Evolutionary conservation across 37 sponge, comb jelly and placozoan species (phyloP).

Genomic region (Axinella damicornis): DNA sequence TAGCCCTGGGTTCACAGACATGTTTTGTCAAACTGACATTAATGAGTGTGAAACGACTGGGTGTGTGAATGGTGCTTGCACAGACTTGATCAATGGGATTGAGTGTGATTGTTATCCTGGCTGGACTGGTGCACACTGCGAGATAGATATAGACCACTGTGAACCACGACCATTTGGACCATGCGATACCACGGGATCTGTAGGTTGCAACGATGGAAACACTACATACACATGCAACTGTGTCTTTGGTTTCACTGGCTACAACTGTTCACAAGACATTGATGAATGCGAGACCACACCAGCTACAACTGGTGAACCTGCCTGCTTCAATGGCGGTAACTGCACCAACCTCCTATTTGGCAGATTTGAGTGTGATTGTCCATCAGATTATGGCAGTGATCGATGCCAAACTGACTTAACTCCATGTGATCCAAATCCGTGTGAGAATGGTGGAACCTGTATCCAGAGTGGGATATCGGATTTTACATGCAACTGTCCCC

Average conservation of each 20-base stretch:
- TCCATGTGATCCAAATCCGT: conserved; percentile 54
- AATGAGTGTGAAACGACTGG: conserved; percentile 51
- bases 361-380: conserved; percentile 42
- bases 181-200: conserved; percentile 29
- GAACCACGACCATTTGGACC: conserved; percentile 34
- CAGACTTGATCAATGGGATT: conserved; percentile 26
- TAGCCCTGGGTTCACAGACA: conserved; percentile 66
- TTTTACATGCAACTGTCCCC: conserved; percentile 47
- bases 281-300: conserved; percentile 42
- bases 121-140: conserved; percentile 68
- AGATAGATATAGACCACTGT: conserved; percentile 72
- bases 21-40: conserved; percentile 60
- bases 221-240: conserved; percentile 53
- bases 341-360: conserved; percentile 34
- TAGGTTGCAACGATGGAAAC: conserved; percentile 30
- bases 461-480: not conserved
- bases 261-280: conserved; percentile 31
- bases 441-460: conserved; percentile 55
- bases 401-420: conserved; percentile 26
- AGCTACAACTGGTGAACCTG: no score
- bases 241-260: conserved; percentile 45
- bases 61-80: conserved; percentile 59
- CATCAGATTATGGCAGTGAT: conserved; percentile 33
- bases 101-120: conserved; percentile 67
- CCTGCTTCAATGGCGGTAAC: conserved; percentile 30